Conservation (phyloP, 2,113 vertebrate genomes). For the Aegotheles bennettii region DNA sequence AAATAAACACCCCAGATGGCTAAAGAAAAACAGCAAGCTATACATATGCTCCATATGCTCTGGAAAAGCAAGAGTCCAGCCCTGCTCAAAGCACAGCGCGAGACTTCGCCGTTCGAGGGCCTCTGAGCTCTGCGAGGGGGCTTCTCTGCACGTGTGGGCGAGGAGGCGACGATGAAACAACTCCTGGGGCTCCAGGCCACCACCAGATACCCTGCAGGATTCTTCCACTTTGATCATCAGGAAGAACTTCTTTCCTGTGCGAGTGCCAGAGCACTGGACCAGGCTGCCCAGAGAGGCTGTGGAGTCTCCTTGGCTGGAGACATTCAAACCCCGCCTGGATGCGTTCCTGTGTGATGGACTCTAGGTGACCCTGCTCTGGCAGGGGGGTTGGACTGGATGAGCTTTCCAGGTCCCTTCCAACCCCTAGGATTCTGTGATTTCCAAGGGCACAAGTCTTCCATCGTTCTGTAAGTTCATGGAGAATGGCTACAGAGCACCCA, state of each 20-base stretch:
- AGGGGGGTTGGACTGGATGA: no score
- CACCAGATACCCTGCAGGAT: background rate
- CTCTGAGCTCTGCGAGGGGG: background rate
- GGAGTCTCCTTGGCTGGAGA: no score
- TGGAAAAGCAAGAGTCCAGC: background rate
- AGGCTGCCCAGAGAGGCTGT: no score
- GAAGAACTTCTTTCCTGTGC: no score
- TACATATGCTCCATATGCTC: background rate
- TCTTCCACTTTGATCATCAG: background rate
- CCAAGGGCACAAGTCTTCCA: background rate
- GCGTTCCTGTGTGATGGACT: no score
- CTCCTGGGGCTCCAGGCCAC: background rate
- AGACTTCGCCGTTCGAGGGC: background rate
- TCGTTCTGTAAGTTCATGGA: fast-evolving
- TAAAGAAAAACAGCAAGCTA: constrained; percentile 3
- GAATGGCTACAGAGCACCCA: background rate
- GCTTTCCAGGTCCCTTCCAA: no score
- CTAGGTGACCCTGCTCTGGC: no score
- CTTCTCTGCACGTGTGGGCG: background rate
- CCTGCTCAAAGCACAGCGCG: background rate
- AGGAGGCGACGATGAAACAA: background rate
- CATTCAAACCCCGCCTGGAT: no score
- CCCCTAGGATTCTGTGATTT: no score
- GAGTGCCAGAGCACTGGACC: no score
- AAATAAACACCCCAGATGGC: constrained; percentile 10